Evolutionary conservation across 1,140 invertebrate species (phyloP), one percentile per base, ranked within the genome.

Genomic region (Anoplolepis gracilipes): DNA sequence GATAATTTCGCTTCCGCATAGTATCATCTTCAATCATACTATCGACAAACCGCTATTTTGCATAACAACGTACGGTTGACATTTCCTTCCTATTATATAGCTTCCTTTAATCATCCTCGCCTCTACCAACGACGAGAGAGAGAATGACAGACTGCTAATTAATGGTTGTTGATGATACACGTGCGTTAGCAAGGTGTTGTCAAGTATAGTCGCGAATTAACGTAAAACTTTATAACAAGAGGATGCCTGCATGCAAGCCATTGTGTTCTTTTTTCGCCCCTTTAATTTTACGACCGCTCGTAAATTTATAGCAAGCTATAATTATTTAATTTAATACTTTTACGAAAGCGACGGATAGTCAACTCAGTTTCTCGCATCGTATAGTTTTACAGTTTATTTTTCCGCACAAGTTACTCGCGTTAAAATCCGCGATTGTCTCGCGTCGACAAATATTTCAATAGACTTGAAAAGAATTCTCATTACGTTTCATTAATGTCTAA

Each of bases 41-140:
- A 28, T 7, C 10, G 19, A 25, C 46, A 79, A 55, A 22, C 5
- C 62, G 33, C 13, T 69, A 16, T 57, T 69, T 55, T 30, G 16
- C 16, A 13, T 33, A 16, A 36, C n/a, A 30, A 5, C n/a, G 5
- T 11, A 22, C 13, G 64, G n/a, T 11, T 42, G 36, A 42, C 16
- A 7, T 28, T 22, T 10, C 19, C 22, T 70, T 70, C 19, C 11
- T 39, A 69, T 82, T 73, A 46, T 42, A 16, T 39, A 59, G 42
- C 25, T 59, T 81, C 49, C 53, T 82, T n/a, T 82, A 57, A 72
- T 81, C 65, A 72, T 61, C 2, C 78, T 33, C 28, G 67, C 11
- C 39, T 30, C 19, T 42, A 82, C 61, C 28, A 73, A 61, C 36
- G 6, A 65, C 76, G 3, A 49, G 53, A 16, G 53, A 16, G 39